Percentiles rank a stretch among this genome's conserved stretches.
These are phyloP conservation scores for Phyllotreta cruciferae DNA, from an alignment of 2,888 invertebrate genomes.

Conservation along the genomic window DNA sequence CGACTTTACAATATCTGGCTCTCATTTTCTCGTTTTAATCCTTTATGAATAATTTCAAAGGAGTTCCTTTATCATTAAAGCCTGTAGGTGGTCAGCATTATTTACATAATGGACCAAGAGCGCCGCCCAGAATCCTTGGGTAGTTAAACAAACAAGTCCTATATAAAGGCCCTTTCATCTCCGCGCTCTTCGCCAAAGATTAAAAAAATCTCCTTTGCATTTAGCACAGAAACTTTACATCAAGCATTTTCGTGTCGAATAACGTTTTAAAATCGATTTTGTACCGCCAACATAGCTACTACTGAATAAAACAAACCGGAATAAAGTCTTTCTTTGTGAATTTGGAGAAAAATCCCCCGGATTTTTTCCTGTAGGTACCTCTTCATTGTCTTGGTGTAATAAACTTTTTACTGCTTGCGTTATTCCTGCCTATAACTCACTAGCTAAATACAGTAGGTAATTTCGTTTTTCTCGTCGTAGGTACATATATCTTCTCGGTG, in stretches of 20 bases:
- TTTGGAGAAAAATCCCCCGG: too few relatives aligned
- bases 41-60: conserved; percentile 7
- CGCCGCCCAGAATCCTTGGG: not conserved
- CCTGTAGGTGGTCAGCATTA: conserved; percentile 12
- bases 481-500: too few relatives aligned
- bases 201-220: conserved; percentile 13
- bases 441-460: too few relatives aligned
- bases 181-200: conserved; percentile 1
- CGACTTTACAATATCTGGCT: not conserved
- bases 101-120: conserved; percentile 10
- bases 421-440: too few relatives aligned
- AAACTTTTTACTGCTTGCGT: too few relatives aligned
- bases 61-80: conserved; percentile 4
- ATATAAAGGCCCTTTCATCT: conserved; percentile 12
- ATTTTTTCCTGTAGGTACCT: too few relatives aligned
- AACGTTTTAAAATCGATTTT: too few relatives aligned
- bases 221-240: conserved; percentile 7
- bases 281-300: too few relatives aligned
- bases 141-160: conserved; percentile 12
- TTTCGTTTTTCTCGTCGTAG: too few relatives aligned
- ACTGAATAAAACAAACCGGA: too few relatives aligned
- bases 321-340: too few relatives aligned
- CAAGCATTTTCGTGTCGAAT: not conserved
- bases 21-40: conserved; percentile 3
- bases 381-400: too few relatives aligned